A percentile compares a stretch with the other conserved stretches of the same genome.
These are phyloP conservation scores for Benitochromis conjunctus DNA, from an alignment of 2,113 vertebrate genomes.

Conservation along the genomic window DNA sequence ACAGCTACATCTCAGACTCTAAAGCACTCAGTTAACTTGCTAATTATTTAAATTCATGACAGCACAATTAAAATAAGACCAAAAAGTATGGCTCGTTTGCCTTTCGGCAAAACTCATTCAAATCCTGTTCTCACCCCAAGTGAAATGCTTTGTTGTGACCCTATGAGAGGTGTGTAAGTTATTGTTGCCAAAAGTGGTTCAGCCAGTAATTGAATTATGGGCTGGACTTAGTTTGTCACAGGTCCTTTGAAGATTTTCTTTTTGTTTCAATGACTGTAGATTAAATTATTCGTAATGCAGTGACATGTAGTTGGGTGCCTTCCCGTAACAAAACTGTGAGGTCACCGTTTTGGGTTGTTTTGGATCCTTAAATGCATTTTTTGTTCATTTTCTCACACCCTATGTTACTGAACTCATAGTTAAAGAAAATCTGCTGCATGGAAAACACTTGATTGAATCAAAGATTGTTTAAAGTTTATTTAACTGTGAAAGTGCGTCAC, in stretches of 20 bases:
- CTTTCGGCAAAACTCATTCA: no score
- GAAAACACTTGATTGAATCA: no score
- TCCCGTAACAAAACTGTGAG: not conserved
- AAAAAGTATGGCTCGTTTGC: not conserved
- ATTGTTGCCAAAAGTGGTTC: not conserved
- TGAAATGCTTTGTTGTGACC: not conserved
- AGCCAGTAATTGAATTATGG: not conserved
- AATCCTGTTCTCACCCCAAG: no score
- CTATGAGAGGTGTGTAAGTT: not conserved
- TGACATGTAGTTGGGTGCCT: not conserved
- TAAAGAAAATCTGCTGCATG: no score
- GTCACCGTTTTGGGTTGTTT: no score
- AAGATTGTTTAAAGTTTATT: no score
- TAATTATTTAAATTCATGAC: not conserved
- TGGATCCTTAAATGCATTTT: no score
- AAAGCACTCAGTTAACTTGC: not conserved
- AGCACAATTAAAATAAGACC: not conserved
- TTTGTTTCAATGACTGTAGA: fast-evolving
- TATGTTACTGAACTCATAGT: no score
- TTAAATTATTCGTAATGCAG: not conserved
- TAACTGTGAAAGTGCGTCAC: no score
- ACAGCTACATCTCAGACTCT: not conserved
- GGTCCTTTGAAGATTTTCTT: not conserved
- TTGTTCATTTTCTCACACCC: no score
- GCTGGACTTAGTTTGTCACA: not conserved